A percentile compares a stretch with the other conserved stretches of the same genome.
These are phyloP conservation scores for Leptopilina syphax DNA, from an alignment of 2,888 invertebrate species.

Conservation along the genomic window DNA sequence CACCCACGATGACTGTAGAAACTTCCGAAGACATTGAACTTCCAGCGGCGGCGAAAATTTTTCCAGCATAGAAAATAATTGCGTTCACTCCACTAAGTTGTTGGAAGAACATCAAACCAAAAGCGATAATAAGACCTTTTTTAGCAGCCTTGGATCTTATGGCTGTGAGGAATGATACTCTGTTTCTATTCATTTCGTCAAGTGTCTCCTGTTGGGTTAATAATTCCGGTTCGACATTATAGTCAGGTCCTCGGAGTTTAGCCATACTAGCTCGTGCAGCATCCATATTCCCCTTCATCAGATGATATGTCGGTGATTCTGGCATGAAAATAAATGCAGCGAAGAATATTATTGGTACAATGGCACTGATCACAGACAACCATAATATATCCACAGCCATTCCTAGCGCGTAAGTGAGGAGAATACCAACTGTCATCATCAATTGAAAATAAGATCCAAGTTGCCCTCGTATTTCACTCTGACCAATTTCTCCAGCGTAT, in stretches of 20 bases:
- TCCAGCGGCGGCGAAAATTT: constrained; percentile 85
- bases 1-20: constrained; percentile 89
- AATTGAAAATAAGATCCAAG: constrained; percentile 93
- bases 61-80: constrained; percentile 87
- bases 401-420: constrained; percentile 86
- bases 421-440: constrained; percentile 89
- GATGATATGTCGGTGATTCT: constrained; percentile 88
- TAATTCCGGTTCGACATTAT: constrained; percentile 84
- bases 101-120: constrained; percentile 92
- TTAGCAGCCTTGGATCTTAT: constrained; percentile 82
- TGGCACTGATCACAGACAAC: constrained; percentile 83
- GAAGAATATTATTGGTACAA: constrained; percentile 84
- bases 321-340: constrained; percentile 89
- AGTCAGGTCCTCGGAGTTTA: constrained; percentile 85
- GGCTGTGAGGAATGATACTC: constrained; percentile 79
- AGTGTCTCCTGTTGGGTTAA: constrained; percentile 80
- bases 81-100: constrained; percentile 92
- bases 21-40: constrained; percentile 79
- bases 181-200: constrained; percentile 78
- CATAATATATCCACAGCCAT: constrained; percentile 79
- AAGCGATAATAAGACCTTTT: constrained; percentile 84
- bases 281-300: constrained; percentile 81
- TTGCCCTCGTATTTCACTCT: constrained; percentile 88
- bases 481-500: constrained; percentile 91
- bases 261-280: constrained; percentile 85